A percentile compares a stretch with the other conserved stretches of the same genome.
Evolutionary conservation across 2,113 vertebrate genomes (phyloP).

Genomic region (Osmerus eperlanus): DNA sequence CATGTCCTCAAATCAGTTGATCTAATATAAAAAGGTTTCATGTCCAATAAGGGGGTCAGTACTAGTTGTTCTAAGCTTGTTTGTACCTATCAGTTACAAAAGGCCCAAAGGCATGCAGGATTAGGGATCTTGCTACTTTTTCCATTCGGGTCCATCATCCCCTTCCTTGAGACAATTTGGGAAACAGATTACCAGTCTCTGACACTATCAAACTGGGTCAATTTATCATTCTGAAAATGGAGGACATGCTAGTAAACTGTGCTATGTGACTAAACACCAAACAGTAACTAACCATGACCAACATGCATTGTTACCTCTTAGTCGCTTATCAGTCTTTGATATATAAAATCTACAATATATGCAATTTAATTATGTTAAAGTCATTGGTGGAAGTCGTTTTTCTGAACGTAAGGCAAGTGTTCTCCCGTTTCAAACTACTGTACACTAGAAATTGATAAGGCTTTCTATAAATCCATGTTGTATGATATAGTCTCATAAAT

Average conservation of each 20-base stretch:
- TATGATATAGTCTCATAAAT: no score
- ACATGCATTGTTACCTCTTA: no score
- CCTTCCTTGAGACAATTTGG: constrained; percentile 1
- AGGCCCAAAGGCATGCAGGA: constrained; percentile 37
- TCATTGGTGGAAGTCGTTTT: no score
- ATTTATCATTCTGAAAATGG: constrained; percentile 6
- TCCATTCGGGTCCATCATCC: not conserved
- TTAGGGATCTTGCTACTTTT: constrained; percentile 51
- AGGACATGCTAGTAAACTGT: not conserved
- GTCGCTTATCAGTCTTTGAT: not conserved
- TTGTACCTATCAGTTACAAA: constrained; percentile 51
- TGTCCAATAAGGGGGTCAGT: constrained; percentile 33
- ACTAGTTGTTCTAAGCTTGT: constrained; percentile 36
- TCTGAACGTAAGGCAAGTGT: no score
- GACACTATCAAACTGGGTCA: constrained; percentile 28
- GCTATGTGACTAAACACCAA: not conserved
- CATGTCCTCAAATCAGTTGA: not conserved
- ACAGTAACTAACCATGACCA: not conserved
- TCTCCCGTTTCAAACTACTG: no score
- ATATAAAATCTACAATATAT: not conserved
- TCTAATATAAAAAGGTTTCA: constrained; percentile 52
- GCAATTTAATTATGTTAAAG: not conserved
- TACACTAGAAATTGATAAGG: no score
- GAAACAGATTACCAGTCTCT: constrained; percentile 42
- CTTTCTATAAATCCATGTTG: no score